Percentiles rank a stretch among this genome's conserved stretches.
Evolutionary conservation across 2,113 vertebrate genomes (phyloP).

Genomic region (Ceyx margarethae): DNA sequence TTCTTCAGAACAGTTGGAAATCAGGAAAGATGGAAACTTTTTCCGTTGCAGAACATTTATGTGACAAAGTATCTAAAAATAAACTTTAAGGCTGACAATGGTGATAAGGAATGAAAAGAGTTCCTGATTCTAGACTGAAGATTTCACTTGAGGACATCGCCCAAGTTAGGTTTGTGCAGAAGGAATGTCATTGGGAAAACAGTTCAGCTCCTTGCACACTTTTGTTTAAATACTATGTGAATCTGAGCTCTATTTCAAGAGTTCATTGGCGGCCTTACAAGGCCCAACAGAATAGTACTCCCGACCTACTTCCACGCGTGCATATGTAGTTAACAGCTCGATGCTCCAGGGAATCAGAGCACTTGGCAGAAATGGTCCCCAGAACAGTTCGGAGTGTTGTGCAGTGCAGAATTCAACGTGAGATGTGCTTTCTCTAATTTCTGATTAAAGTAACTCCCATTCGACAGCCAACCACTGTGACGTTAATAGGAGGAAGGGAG

Average conservation of each 20-base stretch:
- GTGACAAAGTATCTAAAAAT: conserved; percentile 58
- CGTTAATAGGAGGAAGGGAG: background rate
- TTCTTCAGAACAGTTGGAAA: conserved; percentile 61
- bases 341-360: background rate
- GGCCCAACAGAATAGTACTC: background rate
- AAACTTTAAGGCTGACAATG: conserved; percentile 18
- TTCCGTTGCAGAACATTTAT: conserved; percentile 59
- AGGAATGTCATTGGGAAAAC: background rate
- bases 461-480: background rate
- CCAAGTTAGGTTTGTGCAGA: background rate
- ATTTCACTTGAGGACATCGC: background rate
- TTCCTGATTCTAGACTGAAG: background rate
- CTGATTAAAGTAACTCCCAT: background rate
- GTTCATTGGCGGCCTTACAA: background rate
- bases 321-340: background rate
- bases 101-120: conserved; percentile 9
- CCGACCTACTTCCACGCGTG: background rate
- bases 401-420: background rate
- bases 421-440: conserved; percentile 5
- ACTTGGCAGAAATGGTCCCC: conserved; percentile 22
- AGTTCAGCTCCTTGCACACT: background rate
- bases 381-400: background rate
- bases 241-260: background rate
- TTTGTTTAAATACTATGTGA: background rate
- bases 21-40: conserved; percentile 42